Conservation (phyloP, 30 jellyfish, hydroid and myxozoan species). For the Clytia hemisphaerica region DNA sequence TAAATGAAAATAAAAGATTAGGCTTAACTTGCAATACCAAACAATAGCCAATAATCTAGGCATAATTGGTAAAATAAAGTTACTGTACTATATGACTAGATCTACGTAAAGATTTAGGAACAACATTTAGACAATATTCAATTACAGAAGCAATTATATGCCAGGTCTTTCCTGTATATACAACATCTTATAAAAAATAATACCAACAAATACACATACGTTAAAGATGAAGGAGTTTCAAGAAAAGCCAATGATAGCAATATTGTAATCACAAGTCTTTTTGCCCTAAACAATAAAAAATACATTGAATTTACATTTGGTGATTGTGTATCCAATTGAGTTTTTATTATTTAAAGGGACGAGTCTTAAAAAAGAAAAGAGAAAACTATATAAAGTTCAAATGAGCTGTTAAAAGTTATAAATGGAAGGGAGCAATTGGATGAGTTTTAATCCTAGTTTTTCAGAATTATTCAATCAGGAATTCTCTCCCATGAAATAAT, state of each 20-base stretch:
- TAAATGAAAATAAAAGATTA: too few relatives aligned
- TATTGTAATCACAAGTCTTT: constrained; percentile 43
- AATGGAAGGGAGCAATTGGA: too few relatives aligned
- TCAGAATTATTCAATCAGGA: too few relatives aligned
- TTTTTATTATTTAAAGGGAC: too few relatives aligned
- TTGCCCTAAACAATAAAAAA: constrained; percentile 37
- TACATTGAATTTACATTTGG: too few relatives aligned
- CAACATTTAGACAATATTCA: neutral
- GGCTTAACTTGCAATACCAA: too few relatives aligned
- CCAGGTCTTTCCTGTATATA: neutral
- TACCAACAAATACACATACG: constrained; percentile 31
- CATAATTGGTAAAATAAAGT: neutral
- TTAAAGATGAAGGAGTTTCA: constrained; percentile 72
- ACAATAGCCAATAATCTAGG: too few relatives aligned
- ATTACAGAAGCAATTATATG: neutral
- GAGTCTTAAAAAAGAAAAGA: neutral
- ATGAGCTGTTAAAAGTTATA: neutral
- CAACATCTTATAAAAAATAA: too few relatives aligned
- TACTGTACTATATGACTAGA: neutral
- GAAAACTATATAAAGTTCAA: neutral
- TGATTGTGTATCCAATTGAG: too few relatives aligned
- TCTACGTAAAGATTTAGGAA: neutral
- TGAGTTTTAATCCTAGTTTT: too few relatives aligned
- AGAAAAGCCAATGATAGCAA: constrained; percentile 58
- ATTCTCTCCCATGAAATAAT: neutral